These are phyloP conservation scores for Actinernus sp. DNA, from an alignment of 92 coral and sea anemone species.

Conservation along the genomic window DNA sequence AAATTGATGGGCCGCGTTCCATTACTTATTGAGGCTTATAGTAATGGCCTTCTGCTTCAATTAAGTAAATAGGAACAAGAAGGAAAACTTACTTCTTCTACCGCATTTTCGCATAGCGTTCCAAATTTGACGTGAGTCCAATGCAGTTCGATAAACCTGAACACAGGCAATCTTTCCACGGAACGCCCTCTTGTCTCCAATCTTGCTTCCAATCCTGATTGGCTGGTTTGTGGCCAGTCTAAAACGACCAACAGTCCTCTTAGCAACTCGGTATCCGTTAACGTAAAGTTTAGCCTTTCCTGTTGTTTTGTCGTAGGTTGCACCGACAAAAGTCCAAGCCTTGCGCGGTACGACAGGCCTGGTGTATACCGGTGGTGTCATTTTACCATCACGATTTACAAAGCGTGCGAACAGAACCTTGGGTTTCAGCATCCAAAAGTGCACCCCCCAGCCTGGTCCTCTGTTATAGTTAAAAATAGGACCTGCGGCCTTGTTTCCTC, in stretches of 20 bases:
- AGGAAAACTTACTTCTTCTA: slow-evolving; percentile 63
- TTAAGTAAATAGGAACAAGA: no score
- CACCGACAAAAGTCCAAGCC: slow-evolving; percentile 78
- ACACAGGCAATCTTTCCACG: slow-evolving; percentile 77
- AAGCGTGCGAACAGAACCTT: slow-evolving; percentile 61
- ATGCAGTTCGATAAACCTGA: slow-evolving; percentile 69
- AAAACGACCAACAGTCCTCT: slow-evolving; percentile 54
- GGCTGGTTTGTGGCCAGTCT: slow-evolving; percentile 63
- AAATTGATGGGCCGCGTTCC: no score
- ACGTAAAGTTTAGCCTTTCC: slow-evolving; percentile 75
- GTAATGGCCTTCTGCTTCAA: no score
- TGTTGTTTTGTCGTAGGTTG: slow-evolving; percentile 64
- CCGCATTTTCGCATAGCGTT: slow-evolving; percentile 74
- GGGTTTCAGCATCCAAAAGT: slow-evolving; percentile 65
- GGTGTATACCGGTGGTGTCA: slow-evolving; percentile 34
- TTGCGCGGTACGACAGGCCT: slow-evolving; percentile 27
- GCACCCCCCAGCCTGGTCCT: slow-evolving; percentile 56
- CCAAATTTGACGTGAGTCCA: slow-evolving; percentile 54
- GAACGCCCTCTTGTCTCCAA: slow-evolving; percentile 55
- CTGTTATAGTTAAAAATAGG: slow-evolving; percentile 70
- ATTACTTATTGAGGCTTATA: no score
- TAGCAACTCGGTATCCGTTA: slow-evolving; percentile 54
- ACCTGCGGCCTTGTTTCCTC: slow-evolving; percentile 16
- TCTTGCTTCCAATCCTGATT: slow-evolving; percentile 68
- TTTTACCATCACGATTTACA: slow-evolving; percentile 38